Percentiles rank a stretch among this genome's conserved stretches.
Conservation (phyloP, 2,113 vertebrate species). For the Colaptes auratus region DNA sequence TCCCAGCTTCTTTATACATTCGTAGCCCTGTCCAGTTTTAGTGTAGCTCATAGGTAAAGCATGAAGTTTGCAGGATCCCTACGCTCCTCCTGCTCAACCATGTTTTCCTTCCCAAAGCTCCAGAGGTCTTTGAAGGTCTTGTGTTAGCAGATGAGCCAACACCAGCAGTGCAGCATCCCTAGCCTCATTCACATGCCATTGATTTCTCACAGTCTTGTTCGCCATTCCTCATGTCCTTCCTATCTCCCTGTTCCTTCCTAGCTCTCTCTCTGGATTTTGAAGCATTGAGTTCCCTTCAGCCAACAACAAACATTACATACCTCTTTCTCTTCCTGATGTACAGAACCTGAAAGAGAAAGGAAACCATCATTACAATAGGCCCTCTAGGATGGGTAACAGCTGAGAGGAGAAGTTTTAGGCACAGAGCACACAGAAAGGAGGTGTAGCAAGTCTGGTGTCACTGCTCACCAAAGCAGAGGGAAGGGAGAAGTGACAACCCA, state of each 20-base stretch:
- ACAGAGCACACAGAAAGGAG: not conserved
- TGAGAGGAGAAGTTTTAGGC: not conserved
- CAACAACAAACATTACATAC: slow-evolving; percentile 73
- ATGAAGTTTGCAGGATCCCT: not conserved
- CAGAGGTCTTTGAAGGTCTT: not conserved
- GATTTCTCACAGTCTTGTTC: not conserved
- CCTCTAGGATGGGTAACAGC: not conserved
- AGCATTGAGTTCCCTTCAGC: not conserved
- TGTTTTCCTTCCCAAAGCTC: not conserved
- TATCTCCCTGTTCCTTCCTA: not conserved
- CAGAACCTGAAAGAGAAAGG: slow-evolving; percentile 84
- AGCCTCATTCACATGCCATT: not conserved
- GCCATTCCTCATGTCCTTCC: not conserved
- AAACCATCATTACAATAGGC: not conserved
- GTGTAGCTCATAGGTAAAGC: not conserved
- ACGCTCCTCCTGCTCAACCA: not conserved
- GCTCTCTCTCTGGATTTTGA: not conserved
- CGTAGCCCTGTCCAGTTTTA: not conserved
- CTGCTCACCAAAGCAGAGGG: not conserved
- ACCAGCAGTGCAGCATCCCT: not conserved
- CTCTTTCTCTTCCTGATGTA: slow-evolving; percentile 96
- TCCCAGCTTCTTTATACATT: not conserved
- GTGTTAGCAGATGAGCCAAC: not conserved
- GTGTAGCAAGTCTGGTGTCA: not conserved
- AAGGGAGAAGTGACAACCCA: not conserved